phyloP scores from a whole-genome alignment of 2,113 vertebrate genomes.

The Parus major region DNA sequence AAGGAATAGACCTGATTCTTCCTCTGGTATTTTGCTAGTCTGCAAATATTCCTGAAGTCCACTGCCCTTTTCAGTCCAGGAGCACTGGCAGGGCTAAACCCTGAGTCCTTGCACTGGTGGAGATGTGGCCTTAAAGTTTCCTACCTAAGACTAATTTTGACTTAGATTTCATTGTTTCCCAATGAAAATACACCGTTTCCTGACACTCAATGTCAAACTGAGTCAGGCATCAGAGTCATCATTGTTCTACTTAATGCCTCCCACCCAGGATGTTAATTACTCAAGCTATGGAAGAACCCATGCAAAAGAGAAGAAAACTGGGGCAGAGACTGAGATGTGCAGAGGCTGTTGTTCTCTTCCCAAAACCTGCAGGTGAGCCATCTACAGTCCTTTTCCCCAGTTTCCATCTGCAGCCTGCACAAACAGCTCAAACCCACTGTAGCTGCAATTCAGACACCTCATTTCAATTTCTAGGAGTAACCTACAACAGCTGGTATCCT shows the following conservation, averaged over 20 bases:
- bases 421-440: background rate
- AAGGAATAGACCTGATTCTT: background rate
- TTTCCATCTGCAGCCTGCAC: background rate
- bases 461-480: background rate
- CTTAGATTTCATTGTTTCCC: background rate
- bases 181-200: background rate
- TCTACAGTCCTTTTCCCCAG: background rate
- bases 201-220: background rate
- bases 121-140: rapidly evolving
- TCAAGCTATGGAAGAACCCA: background rate
- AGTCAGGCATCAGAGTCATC: slow-evolving; percentile 33
- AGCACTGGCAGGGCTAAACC: background rate
- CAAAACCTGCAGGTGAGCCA: background rate
- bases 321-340: background rate
- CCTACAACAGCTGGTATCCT: background rate
- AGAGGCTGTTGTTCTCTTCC: background rate
- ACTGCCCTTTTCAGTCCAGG: background rate
- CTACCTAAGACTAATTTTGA: background rate
- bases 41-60: background rate
- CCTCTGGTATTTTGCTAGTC: background rate
- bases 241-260: slow-evolving; percentile 43
- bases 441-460: background rate
- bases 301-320: background rate
- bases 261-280: slow-evolving; percentile 34
- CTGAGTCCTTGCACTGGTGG: background rate